Evolutionary conservation across 2,797 vertebrate genomes (phyloP), one percentile per base, ranked within the genome.

Genomic region (Sebastes minor): DNA sequence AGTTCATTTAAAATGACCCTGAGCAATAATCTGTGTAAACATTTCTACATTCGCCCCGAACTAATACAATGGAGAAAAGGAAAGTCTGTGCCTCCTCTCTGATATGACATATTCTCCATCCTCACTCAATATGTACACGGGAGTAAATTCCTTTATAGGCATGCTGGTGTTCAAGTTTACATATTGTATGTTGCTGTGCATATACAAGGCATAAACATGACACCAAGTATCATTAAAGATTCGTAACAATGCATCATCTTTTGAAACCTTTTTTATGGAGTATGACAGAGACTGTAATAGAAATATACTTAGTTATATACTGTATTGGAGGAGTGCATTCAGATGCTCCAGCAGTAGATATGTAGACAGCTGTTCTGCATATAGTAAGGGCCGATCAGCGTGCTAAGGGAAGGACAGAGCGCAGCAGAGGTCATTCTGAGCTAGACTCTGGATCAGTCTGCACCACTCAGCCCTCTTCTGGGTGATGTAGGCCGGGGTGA

Each of bases 401-500:
- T 32, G 73, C 89, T 87, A 93, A 76, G 82, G 75, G 38, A 88
- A 90, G 60, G 82, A 73, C 71, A 85, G 74, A 25, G 76, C 71
- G 76, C 83, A 91, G 77, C 89, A 74, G 64, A 80, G 81, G 80
- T 95, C 90, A 79, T 81, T 94, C 86, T 87, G 95, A 76, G 95
- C 89, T 4, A 96, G 89, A 89, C 89, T 95, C 85, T 94, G 92
- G 84, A 99, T 96, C 70, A 98, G 95, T 76, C 95, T 93, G 94
- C 96, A 96, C 98, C 97, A 99, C 53, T 98, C 97, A 0, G 83
- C 91, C 82, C 98, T 96, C 91, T 98, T 98, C 90, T 95, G 94
- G 0, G 97, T 98, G 87, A 99, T 96, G 89, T 97, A 97, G 28
- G 95, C 74, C 1, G 99, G 98, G 3, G 97, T 99, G 82, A 99